phyloP scores from a whole-genome alignment of 2,113 vertebrate species.

The Phaetusa simplex region DNA sequence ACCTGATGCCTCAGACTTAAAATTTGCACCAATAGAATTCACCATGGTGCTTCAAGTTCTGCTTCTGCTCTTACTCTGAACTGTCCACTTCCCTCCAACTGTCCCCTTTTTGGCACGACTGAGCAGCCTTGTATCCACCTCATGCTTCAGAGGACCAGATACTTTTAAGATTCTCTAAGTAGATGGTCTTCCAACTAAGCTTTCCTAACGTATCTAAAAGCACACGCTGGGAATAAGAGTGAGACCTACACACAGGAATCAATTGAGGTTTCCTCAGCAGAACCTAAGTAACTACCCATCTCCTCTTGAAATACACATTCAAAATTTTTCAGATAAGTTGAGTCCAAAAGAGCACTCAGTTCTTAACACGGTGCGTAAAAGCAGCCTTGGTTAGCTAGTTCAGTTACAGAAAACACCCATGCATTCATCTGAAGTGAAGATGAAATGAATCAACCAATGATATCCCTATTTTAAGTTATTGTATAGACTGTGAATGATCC shows the following conservation, averaged over 20 bases:
- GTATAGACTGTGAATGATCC: neutral
- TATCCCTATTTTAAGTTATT: neutral
- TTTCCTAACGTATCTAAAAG: neutral
- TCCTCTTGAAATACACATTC: neutral
- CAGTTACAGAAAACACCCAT: neutral
- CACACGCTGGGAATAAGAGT: neutral
- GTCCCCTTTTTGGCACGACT: neutral
- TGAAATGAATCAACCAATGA: neutral
- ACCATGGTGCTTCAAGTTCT: neutral
- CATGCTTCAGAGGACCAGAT: neutral
- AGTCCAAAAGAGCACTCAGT: neutral
- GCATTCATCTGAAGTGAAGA: neutral
- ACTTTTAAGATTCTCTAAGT: neutral
- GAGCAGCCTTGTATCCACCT: neutral
- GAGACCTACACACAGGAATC: neutral
- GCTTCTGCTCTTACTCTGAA: neutral
- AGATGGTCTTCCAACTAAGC: neutral
- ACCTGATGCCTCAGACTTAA: neutral
- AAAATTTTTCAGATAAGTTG: neutral
- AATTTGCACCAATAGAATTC: neutral
- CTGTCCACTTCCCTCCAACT: neutral
- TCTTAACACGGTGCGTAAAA: neutral
- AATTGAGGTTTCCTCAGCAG: neutral
- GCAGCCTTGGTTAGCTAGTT: neutral
- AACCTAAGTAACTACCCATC: neutral